These are phyloP conservation scores for Cichladusa arquata DNA, from an alignment of 2,113 vertebrate species.

Conservation along the genomic window DNA sequence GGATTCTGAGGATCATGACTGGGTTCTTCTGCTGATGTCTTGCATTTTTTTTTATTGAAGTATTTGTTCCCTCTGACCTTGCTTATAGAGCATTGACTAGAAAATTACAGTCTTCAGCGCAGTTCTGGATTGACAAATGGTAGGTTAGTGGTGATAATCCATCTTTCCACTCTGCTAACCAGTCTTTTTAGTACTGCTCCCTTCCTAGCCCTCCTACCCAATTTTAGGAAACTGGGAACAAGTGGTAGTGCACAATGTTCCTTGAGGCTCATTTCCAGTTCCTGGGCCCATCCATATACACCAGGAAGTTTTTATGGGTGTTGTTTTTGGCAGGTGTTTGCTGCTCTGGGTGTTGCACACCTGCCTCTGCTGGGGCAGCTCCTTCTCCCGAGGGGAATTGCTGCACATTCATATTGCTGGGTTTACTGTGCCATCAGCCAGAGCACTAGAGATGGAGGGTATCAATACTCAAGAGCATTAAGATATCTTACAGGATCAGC, in stretches of 20 bases:
- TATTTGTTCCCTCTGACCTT: slow-evolving; percentile 67
- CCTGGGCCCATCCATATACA: fast-evolving
- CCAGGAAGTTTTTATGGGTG: not conserved
- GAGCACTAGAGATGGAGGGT: not conserved
- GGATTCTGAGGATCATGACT: not conserved
- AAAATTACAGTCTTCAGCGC: slow-evolving; percentile 66
- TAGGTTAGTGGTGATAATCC: slow-evolving; percentile 61
- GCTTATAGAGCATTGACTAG: slow-evolving; percentile 60
- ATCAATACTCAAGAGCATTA: not conserved
- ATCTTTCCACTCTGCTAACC: slow-evolving; percentile 56
- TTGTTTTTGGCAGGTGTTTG: not conserved
- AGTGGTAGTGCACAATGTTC: not conserved
- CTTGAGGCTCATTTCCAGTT: not conserved
- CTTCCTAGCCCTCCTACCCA: not conserved
- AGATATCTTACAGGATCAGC: slow-evolving; percentile 24
- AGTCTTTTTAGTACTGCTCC: slow-evolving; percentile 15
- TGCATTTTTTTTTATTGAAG: slow-evolving; percentile 20
- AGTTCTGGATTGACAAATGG: slow-evolving; percentile 66
- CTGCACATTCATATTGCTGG: not conserved
- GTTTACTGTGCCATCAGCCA: not conserved
- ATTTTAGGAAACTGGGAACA: not conserved
- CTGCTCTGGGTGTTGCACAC: not conserved
- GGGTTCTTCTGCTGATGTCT: slow-evolving; percentile 42
- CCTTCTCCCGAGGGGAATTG: not conserved
- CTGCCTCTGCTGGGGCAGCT: not conserved